Percentiles rank a stretch among this genome's conserved stretches.
Evolutionary conservation across 2,797 vertebrate species (phyloP).

Genomic region (Betta splendens): DNA sequence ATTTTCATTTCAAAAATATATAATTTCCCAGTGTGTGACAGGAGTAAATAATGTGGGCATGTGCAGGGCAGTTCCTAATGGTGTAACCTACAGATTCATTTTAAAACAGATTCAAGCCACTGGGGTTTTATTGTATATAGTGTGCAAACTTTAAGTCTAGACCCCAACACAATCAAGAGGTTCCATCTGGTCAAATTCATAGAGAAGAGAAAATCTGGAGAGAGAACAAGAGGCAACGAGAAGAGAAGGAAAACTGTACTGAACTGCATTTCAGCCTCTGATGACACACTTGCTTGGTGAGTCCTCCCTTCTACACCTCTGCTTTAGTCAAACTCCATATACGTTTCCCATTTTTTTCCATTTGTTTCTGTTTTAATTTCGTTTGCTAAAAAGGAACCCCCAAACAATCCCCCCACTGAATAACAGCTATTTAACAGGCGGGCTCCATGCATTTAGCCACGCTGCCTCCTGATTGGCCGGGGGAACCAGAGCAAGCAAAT

Average conservation of each 20-base stretch:
- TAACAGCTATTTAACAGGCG: conserved; percentile 43
- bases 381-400: conserved; percentile 35
- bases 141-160: too few species aligned
- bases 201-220: conserved; percentile 11
- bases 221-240: conserved; percentile 15
- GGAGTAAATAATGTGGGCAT: too few species aligned
- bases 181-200: conserved; percentile 22
- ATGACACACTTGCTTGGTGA: conserved; percentile 33
- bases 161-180: conserved; percentile 5
- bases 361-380: conserved; percentile 44
- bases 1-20: too few species aligned
- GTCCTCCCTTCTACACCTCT: conserved; percentile 36
- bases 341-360: conserved; percentile 18
- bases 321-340: conserved; percentile 31
- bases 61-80: too few species aligned
- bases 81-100: too few species aligned
- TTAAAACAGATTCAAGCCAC: too few species aligned
- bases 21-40: too few species aligned
- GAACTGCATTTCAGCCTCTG: conserved; percentile 21
- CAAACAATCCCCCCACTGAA: conserved; percentile 19
- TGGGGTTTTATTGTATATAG: too few species aligned
- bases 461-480: conserved; percentile 25
- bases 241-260: not conserved
- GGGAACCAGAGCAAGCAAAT: conserved; percentile 10
- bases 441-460: conserved; percentile 21